Base-by-base conservation (phyloP, 1,140 invertebrate genomes). In the Globodera rostochiensis region DNA sequence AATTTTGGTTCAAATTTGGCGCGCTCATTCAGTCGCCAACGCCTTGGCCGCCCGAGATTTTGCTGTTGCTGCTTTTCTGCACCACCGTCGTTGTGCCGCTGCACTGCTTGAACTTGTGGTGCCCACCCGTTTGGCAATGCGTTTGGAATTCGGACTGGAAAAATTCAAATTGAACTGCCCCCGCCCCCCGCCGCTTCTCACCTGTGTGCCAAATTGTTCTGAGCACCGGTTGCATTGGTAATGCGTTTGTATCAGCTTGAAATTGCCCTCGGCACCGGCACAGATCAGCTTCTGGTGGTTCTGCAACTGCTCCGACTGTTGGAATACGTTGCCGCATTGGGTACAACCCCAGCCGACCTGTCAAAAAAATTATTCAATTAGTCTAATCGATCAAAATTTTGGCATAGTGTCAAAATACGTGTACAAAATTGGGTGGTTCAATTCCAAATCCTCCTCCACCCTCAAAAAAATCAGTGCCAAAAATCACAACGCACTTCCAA, bases 311-410 rank as follows among this genome's bases (percentile, higher is more conserved):
- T 75, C 50, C 76, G 88, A 83, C 60, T 84, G 77, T 79, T 89
- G 88, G 88, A 89, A 89, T 6, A 90, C 88, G 79, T 88, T 86
- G 46, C 75, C 77, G 79, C 88, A 89, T 36, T 82, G 53, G 1
- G 85, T 82, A 77, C 88, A 89, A 47, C 83, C 89, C 88, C 89
- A 89, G 64, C 88, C 88, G 60, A 90, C 88, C 82, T 89, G n/a
- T 6, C 81, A 50, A 66, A 79, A 46, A 19, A 73, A 73, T 71
- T 6, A 77, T 45, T 50, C 47, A 49, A 21, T 71, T 36, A 53
- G 53, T 53, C 53, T 53, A 53, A 53, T 53, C 53, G 3, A 7
- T 8, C 53, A 53, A 9, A 13, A 53, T 53, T 53, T 53, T 53
- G 53, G 3, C 53, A 53, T 15, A 15, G 36, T 36, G 36, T 36